Conservation (phyloP, 53 echinoderm and acorn worm genomes). For the Echinarachnius parma region DNA sequence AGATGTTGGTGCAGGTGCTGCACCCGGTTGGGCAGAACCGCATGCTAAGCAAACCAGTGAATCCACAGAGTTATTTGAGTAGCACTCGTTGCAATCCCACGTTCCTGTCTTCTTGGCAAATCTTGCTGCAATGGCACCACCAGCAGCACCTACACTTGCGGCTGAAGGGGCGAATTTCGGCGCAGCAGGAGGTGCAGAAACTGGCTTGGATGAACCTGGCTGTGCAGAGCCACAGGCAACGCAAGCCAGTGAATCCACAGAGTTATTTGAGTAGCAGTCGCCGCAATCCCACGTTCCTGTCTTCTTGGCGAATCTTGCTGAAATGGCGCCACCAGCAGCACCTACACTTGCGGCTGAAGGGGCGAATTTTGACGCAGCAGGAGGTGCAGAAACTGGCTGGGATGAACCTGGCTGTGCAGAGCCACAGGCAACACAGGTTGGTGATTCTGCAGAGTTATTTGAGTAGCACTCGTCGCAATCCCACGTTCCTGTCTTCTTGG, state of each 20-base stretch:
- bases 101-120: constrained; percentile 62
- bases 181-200: no score
- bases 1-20: constrained; percentile 12
- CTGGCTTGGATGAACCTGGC: no score
- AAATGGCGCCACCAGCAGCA: no score
- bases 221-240: constrained; percentile 68
- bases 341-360: no score
- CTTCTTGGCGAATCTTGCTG: constrained; percentile 64
- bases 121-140: constrained; percentile 27
- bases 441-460: no score
- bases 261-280: constrained; percentile 51
- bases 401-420: no score
- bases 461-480: no score
- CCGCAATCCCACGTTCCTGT: constrained; percentile 77
- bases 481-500: no score
- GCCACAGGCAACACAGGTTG: no score
- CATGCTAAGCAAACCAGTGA: constrained; percentile 63
- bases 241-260: constrained; percentile 38
- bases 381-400: no score
- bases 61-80: constrained; percentile 42
- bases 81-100: constrained; percentile 77
- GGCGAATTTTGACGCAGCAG: no score
- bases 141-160: neutral
- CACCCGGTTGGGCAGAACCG: constrained; percentile 61
- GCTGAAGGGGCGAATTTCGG: no score